Percentiles rank a stretch among this genome's conserved stretches.
phyloP scores from a whole-genome alignment of 2,888 invertebrate genomes.

The Drosophila vallismaia region DNA sequence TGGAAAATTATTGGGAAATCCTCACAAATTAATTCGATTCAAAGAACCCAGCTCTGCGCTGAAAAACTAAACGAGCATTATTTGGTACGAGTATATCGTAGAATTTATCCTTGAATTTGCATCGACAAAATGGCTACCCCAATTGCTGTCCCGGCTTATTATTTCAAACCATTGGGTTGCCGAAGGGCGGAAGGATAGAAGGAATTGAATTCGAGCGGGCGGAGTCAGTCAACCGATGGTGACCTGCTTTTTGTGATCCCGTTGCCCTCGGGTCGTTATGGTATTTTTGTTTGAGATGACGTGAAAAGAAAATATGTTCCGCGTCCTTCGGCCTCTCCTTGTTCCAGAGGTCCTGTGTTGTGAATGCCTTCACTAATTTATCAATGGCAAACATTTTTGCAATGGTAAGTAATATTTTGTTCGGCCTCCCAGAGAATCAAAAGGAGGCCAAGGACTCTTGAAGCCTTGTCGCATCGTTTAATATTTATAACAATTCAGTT shows the following conservation, averaged over 20 bases:
- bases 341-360: not conserved
- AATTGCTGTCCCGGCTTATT: constrained; percentile 43
- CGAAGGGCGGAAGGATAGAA: constrained; percentile 1
- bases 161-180: constrained; percentile 52
- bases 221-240: constrained; percentile 26
- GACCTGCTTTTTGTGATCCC: constrained; percentile 12
- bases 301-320: constrained; percentile 46
- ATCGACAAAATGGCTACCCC: constrained; percentile 47
- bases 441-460: constrained; percentile 45
- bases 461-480: constrained; percentile 57
- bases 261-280: constrained; percentile 20
- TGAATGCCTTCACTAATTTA: constrained; percentile 66
- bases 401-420: constrained; percentile 55
- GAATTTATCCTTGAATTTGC: constrained; percentile 29
- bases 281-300: constrained; percentile 10
- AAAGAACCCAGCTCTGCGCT: not conserved
- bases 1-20: constrained; percentile 57
- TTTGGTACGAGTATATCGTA: constrained; percentile 4
- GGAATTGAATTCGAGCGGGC: constrained; percentile 2
- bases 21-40: constrained; percentile 70
- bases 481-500: constrained; percentile 75
- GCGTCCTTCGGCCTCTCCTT: not conserved
- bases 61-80: constrained; percentile 19
- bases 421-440: not conserved
- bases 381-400: constrained; percentile 72